Evolutionary conservation across 2,888 invertebrate species (phyloP), one percentile per base, ranked within the genome.

Genomic region (Ectropis crepuscularia): DNA sequence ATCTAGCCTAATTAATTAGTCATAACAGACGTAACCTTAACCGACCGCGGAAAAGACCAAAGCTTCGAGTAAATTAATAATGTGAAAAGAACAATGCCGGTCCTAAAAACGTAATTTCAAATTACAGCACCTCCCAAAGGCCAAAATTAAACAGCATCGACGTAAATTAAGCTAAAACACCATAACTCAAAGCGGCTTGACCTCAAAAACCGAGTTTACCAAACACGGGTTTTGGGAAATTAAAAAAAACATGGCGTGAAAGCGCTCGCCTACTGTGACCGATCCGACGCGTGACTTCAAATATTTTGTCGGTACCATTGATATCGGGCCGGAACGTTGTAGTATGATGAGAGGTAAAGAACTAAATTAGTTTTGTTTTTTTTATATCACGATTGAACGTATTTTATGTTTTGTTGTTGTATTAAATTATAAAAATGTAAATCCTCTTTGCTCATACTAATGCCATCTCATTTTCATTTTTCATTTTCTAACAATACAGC

Each of bases 181-280:
- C 64, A 62, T 63, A 69, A 68, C 53, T 64, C 69, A 75, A 71
- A 68, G 50, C 66, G 72, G 75, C 71, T 69, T 62, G 58, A 42
- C 61, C 63, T 58, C 63, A 67, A 70, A 71, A 74, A 61, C 55
- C 64, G 60, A 60, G 59, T 64, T 57, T 60, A 60, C 70, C 67
- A 65, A 67, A 72, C 71, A 64, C 54, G 64, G 65, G 65, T 65
- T 67, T 53, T 37, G 41, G 57, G 54, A 75, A 76, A 77, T 78
- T 73, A 63, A 60, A 68, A 69, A 65, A 70, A 70, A 67, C 46
- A 57, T 61, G 61, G 11, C 42, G 36, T 54, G 43, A 55, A 63
- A 57, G n/a, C 36, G 49, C 11, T 38, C 39, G 41, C 58, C 4
- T 46, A 58, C 58, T 53, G 16, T 36, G 41, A 6, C 48, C 51